Base-by-base conservation (phyloP, 2,113 vertebrate species). In the Perognathus longimembris region DNA sequence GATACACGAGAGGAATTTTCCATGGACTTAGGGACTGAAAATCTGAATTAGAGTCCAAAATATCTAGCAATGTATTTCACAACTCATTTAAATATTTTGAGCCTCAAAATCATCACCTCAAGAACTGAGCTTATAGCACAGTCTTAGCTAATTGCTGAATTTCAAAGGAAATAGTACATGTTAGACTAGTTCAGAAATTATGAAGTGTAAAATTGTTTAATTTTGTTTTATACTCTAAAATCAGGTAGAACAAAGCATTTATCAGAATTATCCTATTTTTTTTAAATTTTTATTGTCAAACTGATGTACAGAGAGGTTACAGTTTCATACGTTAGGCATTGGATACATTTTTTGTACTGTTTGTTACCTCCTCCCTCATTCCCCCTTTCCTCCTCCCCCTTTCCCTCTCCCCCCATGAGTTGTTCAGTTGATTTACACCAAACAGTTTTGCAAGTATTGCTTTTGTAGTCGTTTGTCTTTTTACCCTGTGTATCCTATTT, bases 1-100 rank as follows among this genome's bases (percentile, higher is more conserved):
- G n/a, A 75, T 74, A 38, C 63, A 88, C 87, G 34, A 73, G 63
- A 95, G 64, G 26, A 92, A 92, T 78, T 94, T 92, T 90, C 80
- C 74, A 92, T 54, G 36, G 18, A 24, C 30, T 42, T 82, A 20
- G 42, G 38, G 54, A 79, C 6, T 69, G 34, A 81, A 93, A 95
- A 38, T 15, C 20, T 89, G n/a, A 7, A 10, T 81, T 86, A 3
- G 4, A 85, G 59, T 87, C 64, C 30, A 90, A 77, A 87, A 38
- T 80, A 8, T 9, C 3, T 82, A 3, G 40, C 64, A 64, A 38
- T 50, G 83, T 50, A 67, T 57, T 73, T 91, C 6, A 20, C 34
- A 79, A 90, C 40, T 67, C 50, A 74, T 38, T 81, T 36, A 61
- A 73, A 81, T 64, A 57, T 89, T 76, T 54, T 63, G 32, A 86